Evolutionary conservation across 2,113 vertebrate species (phyloP).

Genomic region (Eudyptes chrysolophus): DNA sequence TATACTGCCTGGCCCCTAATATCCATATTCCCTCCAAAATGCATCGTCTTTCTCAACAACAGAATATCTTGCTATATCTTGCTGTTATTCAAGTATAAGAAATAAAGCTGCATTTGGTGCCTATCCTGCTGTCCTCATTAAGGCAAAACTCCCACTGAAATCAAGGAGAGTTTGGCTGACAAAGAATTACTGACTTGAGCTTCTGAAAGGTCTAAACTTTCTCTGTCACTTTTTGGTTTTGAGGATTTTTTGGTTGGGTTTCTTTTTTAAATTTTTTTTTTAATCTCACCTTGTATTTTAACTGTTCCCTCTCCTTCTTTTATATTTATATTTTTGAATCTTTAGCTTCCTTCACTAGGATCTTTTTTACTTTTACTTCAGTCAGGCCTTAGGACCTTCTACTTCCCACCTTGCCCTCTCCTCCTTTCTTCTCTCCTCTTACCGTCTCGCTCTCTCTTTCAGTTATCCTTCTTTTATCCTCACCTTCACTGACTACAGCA

Average conservation of each 20-base stretch:
- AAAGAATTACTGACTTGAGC: not conserved
- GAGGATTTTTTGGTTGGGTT: not conserved
- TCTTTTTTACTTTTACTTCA: not conserved
- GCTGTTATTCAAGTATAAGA: not conserved
- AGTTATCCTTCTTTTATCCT: not conserved
- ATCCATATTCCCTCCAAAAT: not conserved
- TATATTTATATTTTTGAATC: not conserved
- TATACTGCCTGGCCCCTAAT: not conserved
- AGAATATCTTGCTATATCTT: not conserved
- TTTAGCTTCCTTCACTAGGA: not conserved
- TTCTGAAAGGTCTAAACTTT: not conserved
- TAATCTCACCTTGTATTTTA: not conserved
- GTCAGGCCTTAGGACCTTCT: not conserved
- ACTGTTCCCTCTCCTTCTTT: not conserved
- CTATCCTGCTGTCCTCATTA: constrained; percentile 20
- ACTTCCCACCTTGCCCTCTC: not conserved
- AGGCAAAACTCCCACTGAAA: constrained; percentile 29
- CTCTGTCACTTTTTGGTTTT: not conserved
- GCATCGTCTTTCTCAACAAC: not conserved
- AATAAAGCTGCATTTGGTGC: constrained; percentile 14
- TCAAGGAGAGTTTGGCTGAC: not conserved
- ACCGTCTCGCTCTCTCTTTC: not conserved
- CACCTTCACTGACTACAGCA: not conserved
- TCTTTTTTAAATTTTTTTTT: not conserved
- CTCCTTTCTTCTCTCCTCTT: not conserved